Conservation (phyloP, 2,888 invertebrate species). For the Hermaeophaga mercurialis region DNA sequence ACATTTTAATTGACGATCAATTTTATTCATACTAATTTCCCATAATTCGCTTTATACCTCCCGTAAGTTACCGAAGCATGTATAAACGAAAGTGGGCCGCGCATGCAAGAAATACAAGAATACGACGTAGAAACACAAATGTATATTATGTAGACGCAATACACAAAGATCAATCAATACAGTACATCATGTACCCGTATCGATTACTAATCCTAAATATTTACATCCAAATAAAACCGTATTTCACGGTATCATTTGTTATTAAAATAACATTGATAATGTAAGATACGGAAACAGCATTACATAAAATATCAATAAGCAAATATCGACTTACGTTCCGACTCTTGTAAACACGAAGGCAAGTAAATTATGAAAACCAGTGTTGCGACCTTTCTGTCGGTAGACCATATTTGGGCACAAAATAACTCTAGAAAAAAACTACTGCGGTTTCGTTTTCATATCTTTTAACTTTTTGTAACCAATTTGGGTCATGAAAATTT, state of each 20-base stretch:
- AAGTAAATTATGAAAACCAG: conserved; percentile 25
- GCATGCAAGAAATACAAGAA: too few relatives aligned
- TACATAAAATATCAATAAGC: conserved; percentile 18
- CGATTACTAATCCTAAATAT: conserved; percentile 1
- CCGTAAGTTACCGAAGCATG: too few relatives aligned
- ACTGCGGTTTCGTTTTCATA: neutral
- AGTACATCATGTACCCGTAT: neutral
- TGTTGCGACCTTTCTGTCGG: conserved; percentile 33
- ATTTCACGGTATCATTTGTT: too few relatives aligned
- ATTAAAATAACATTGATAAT: too few relatives aligned
- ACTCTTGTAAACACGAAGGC: conserved; percentile 27
- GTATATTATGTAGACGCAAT: too few relatives aligned
- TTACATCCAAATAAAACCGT: neutral
- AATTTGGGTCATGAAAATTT: conserved; percentile 12
- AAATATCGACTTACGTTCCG: conserved; percentile 18
- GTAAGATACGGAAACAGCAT: too few relatives aligned
- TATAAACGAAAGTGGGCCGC: too few relatives aligned
- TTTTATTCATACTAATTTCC: too few relatives aligned
- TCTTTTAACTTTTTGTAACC: neutral
- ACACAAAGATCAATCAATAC: conserved; percentile 11
- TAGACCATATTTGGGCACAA: conserved; percentile 37
- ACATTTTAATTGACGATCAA: too few relatives aligned
- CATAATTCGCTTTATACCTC: too few relatives aligned
- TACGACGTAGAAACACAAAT: too few relatives aligned
- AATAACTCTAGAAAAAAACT: conserved; percentile 3